A percentile compares a stretch with the other conserved stretches of the same genome.
Conservation (phyloP, 1,140 invertebrate species). For the Drosophila arizonae region DNA sequence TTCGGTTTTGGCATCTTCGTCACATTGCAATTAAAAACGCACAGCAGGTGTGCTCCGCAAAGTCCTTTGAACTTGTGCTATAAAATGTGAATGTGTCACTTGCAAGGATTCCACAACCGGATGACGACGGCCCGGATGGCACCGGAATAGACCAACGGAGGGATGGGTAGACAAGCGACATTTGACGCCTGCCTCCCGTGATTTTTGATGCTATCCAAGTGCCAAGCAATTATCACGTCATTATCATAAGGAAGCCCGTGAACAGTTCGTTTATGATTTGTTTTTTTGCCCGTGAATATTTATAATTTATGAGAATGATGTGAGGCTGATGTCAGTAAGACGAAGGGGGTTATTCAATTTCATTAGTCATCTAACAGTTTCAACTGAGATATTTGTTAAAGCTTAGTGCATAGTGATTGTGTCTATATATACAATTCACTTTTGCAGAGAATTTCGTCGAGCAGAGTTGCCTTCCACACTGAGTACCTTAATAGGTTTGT, state of each 20-base stretch:
- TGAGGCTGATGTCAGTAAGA: neutral
- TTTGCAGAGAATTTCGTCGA: too few species aligned
- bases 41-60: conserved; percentile 66
- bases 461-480: too few species aligned
- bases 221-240: conserved; percentile 79
- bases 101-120: conserved; percentile 79
- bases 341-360: too few species aligned
- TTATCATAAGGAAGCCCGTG: conserved; percentile 65
- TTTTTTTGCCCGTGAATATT: neutral
- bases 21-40: conserved; percentile 81
- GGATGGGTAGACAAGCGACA: neutral
- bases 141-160: neutral
- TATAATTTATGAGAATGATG: neutral
- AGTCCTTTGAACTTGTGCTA: conserved; percentile 75
- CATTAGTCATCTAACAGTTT: too few species aligned
- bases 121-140: conserved; percentile 22
- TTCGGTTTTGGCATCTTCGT: conserved; percentile 43
- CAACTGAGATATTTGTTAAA: too few species aligned
- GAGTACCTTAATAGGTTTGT: too few species aligned
- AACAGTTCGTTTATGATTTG: conserved; percentile 38
- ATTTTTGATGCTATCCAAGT: conserved; percentile 11
- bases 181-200: conserved; percentile 24
- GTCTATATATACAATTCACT: too few species aligned
- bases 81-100: conserved; percentile 78
- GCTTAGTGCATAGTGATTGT: too few species aligned